These are phyloP conservation scores for Diabrotica virgifera DNA, from an alignment of 1,140 invertebrate species.

Conservation along the genomic window DNA sequence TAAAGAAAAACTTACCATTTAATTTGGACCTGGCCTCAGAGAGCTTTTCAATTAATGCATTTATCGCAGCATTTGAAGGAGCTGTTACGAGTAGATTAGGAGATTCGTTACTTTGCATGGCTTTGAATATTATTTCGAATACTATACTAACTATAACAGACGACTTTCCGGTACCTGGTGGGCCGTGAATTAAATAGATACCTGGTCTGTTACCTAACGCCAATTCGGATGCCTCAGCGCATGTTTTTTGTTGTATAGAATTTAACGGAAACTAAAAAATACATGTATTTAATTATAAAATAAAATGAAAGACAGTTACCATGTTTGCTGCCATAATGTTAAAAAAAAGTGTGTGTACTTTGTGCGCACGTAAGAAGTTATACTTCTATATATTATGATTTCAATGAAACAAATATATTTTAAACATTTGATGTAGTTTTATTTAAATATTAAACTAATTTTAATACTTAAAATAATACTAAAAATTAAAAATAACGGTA, in stretches of 20 bases:
- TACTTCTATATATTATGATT: too few relatives aligned
- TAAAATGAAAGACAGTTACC: too few relatives aligned
- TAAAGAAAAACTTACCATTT: slow-evolving; percentile 36
- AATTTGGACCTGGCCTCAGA: slow-evolving; percentile 51
- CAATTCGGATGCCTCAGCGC: slow-evolving; percentile 50
- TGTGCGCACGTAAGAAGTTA: too few relatives aligned
- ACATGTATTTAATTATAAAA: slow-evolving; percentile 29
- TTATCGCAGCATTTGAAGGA: slow-evolving; percentile 80
- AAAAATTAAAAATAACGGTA: too few relatives aligned
- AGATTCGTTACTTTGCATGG: slow-evolving; percentile 31
- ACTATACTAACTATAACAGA: slow-evolving; percentile 65
- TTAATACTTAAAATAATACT: too few relatives aligned
- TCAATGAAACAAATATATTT: too few relatives aligned
- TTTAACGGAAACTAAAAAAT: slow-evolving; percentile 46
- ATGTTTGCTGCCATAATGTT: too few relatives aligned
- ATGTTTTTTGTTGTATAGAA: slow-evolving; percentile 53
- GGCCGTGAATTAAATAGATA: slow-evolving; percentile 67
- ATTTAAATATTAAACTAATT: too few relatives aligned
- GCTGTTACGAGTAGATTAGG: slow-evolving; percentile 70
- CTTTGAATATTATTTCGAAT: slow-evolving; percentile 55
- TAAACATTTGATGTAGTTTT: too few relatives aligned
- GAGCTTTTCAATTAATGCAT: slow-evolving; percentile 66
- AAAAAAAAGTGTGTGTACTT: too few relatives aligned
- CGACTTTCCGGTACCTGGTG: slow-evolving; percentile 75
- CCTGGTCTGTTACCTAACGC: slow-evolving; percentile 50